Evolutionary conservation across 2,888 invertebrate genomes (phyloP).

Genomic region (Anagyrus pseudococci): DNA sequence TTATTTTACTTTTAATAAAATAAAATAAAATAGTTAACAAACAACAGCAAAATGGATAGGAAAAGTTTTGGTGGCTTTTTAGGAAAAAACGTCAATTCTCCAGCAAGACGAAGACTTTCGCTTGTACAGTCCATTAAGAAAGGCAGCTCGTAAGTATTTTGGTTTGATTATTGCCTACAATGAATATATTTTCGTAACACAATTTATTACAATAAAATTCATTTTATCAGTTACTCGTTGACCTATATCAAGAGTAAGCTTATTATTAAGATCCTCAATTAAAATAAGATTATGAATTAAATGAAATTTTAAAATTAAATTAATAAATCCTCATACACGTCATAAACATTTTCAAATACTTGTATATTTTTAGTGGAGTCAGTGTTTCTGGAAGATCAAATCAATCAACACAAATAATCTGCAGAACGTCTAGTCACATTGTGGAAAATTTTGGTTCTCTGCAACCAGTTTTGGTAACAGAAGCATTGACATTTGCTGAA

Average conservation of each 20-base stretch:
- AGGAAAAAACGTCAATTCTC: slow-evolving; percentile 47
- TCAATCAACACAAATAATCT: slow-evolving; percentile 77
- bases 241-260: too few relatives aligned
- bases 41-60: slow-evolving; percentile 46
- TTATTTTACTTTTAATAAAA: too few relatives aligned
- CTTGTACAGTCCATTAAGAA: slow-evolving; percentile 57
- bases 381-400: slow-evolving; percentile 70
- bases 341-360: too few relatives aligned
- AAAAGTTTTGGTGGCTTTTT: slow-evolving; percentile 44
- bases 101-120: slow-evolving; percentile 53
- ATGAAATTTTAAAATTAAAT: too few relatives aligned
- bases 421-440: slow-evolving; percentile 75
- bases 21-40: not conserved
- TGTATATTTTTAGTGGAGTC: slow-evolving; percentile 44
- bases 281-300: slow-evolving; percentile 17
- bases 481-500: slow-evolving; percentile 83
- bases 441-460: slow-evolving; percentile 83
- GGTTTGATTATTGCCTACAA: not conserved
- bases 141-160: slow-evolving; percentile 52
- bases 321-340: not conserved
- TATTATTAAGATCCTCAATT: not conserved
- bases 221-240: not conserved
- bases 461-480: slow-evolving; percentile 86
- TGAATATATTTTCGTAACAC: not conserved
- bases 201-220: too few relatives aligned